Evolutionary conservation across 2,888 invertebrate species (phyloP).

Genomic region (Drosophila testacea): DNA sequence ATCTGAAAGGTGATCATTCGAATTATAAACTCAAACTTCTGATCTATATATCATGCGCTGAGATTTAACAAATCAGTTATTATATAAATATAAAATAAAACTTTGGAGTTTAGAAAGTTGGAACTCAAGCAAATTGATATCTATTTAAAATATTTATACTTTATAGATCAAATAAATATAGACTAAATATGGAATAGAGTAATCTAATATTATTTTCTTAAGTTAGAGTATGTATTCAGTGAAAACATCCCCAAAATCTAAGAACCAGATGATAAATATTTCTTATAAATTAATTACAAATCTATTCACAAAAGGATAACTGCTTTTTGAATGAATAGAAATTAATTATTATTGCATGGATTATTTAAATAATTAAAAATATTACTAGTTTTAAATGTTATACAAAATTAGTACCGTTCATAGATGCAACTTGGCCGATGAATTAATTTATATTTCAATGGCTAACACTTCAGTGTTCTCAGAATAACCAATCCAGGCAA

Average conservation of each 20-base stretch:
- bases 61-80: background rate
- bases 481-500: conserved; percentile 14
- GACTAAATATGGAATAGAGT: no score
- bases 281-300: background rate
- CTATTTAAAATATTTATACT: no score
- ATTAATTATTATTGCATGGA: background rate
- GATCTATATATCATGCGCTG: no score
- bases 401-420: background rate
- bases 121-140: no score
- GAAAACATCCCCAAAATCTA: background rate
- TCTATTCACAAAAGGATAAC: background rate
- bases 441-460: background rate
- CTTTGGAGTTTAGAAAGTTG: no score
- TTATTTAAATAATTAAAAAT: background rate
- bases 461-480: background rate
- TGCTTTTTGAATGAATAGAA: background rate
- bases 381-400: background rate
- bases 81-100: background rate
- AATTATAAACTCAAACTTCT: no score
- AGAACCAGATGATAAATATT: background rate
- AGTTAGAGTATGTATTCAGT: no score
- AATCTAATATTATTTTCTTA: no score
- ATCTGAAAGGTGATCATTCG: no score
- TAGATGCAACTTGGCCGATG: background rate
- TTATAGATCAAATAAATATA: no score